Evolutionary conservation across 2,888 invertebrate genomes (phyloP), one percentile per base, ranked within the genome.

Genomic region (Pollenia amentaria): DNA sequence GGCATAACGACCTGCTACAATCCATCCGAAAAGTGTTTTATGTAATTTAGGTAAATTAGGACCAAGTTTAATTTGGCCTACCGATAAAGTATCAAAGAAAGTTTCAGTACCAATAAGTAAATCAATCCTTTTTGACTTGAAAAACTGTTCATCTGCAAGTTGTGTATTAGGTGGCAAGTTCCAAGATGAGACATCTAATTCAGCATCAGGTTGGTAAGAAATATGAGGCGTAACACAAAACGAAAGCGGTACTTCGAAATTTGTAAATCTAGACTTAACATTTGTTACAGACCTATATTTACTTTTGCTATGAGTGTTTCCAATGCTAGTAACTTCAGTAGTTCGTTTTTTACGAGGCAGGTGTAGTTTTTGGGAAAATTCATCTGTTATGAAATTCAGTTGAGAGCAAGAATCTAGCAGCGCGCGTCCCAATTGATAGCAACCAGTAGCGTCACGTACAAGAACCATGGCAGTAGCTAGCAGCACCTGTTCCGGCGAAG

Each of bases 211-310:
- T 44, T 84, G 73, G 16, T 87, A 84, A 0, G 84, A 65, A 16
- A 88, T 88, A 11, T 85, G 70, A 3, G 88, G 79, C 16, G 87
- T 88, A 1, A 88, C 10, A 65, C 83, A 85, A 40, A 86, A 87
- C n/a, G 81, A 73, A 0, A 87, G 64, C 11, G 72, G 53, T 0
- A 88, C 21, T 46, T 88, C 65, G 40, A 82, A 88, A n/a, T 73
- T 44, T 48, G 55, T 78, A 21, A 72, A 57, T 7, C 72, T 77
- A 38, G 81, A 87, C 72, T 87, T 88, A 2, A 88, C 75, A 65
- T 42, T 67, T n/a, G 80, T 75, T 11, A 46, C 78, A 4, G 70
- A 76, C 38, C 64, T 76, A 42, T 70, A 53, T 40, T 87, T 85
- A 2, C 84, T 84, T 3, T 84, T 87, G 4, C 79, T 85, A 3